A percentile compares a stretch with the other conserved stretches of the same genome.
Evolutionary conservation across 2,113 vertebrate species (phyloP).

Genomic region (Callaeas wilsoni): DNA sequence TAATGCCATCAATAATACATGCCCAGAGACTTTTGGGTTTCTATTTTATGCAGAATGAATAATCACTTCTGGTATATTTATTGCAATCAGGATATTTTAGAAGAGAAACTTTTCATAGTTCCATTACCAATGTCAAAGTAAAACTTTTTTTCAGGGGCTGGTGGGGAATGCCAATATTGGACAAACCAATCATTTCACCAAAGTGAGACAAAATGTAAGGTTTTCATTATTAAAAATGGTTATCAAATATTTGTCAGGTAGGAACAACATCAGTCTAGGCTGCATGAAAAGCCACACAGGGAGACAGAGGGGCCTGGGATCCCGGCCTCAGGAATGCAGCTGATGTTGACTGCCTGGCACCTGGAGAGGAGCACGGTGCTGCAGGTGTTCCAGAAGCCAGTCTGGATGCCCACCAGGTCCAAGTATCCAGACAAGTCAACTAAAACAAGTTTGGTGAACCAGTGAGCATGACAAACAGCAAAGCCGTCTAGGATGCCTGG

Average conservation of each 20-base stretch:
- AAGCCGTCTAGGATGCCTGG: background rate
- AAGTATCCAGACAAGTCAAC: background rate
- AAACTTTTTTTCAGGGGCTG: accelerated
- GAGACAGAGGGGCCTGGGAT: background rate
- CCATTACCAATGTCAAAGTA: background rate
- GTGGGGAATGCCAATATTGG: background rate
- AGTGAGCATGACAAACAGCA: background rate
- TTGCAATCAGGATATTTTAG: background rate
- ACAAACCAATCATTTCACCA: background rate
- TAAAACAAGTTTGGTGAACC: background rate
- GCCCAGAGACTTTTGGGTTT: background rate
- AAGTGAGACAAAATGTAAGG: background rate
- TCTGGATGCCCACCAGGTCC: too few relatives aligned
- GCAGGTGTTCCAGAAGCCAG: background rate
- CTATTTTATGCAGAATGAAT: background rate
- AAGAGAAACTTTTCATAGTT: background rate
- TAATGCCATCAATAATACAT: background rate
- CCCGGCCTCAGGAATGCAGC: accelerated
- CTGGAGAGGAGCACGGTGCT: background rate
- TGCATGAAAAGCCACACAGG: background rate
- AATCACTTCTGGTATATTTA: background rate
- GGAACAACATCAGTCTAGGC: background rate
- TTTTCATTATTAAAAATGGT: background rate
- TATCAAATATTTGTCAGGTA: background rate
- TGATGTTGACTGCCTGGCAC: background rate